phyloP scores from a whole-genome alignment of 2,113 vertebrate species.

The Ochotona princeps region DNA sequence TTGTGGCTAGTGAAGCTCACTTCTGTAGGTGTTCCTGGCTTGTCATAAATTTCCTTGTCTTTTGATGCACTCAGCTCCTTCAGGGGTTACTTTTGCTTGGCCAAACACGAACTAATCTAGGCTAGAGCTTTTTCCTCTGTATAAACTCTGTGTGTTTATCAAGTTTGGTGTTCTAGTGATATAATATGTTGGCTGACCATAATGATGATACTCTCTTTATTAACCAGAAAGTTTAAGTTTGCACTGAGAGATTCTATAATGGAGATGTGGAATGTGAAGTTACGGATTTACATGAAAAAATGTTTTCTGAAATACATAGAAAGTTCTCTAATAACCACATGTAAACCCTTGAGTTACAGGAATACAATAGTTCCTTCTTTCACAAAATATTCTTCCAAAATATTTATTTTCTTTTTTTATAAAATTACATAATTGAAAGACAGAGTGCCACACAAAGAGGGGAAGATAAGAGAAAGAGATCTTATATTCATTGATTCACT shows the following conservation, averaged over 20 bases:
- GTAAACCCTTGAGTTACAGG: background rate
- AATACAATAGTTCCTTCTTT: background rate
- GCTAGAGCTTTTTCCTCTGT: background rate
- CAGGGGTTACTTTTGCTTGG: too few relatives aligned
- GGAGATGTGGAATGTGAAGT: background rate
- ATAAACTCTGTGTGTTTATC: background rate
- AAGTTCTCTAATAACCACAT: background rate
- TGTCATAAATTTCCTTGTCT: too few relatives aligned
- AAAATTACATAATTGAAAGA: too few relatives aligned
- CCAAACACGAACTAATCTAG: background rate
- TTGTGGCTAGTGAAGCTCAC: too few relatives aligned
- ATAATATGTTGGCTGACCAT: background rate
- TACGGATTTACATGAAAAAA: background rate
- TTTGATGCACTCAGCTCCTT: too few relatives aligned
- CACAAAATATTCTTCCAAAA: background rate
- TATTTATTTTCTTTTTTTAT: background rate
- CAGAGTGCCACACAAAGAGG: too few relatives aligned
- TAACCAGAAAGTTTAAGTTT: constrained; percentile 10
- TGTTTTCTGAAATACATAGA: constrained; percentile 19
- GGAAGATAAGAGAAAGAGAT: too few relatives aligned
- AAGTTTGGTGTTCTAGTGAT: background rate
- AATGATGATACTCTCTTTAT: background rate
- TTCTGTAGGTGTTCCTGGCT: too few relatives aligned
- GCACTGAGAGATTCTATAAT: background rate
- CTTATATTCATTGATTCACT: too few relatives aligned